These are phyloP conservation scores for Pecten maximus DNA, from an alignment of 2,888 invertebrate species.

Conservation along the genomic window DNA sequence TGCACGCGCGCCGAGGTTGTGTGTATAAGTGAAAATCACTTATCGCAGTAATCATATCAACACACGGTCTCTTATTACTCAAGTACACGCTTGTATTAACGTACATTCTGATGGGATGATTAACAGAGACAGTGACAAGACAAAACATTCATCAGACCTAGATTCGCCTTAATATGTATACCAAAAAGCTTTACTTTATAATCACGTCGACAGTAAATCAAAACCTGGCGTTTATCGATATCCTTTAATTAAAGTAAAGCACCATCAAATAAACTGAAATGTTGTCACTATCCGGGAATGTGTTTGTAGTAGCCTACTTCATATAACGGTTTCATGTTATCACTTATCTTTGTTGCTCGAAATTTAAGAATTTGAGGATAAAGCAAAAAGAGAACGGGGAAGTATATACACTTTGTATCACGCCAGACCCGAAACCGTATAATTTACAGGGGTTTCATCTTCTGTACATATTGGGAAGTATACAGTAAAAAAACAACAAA, in stretches of 20 bases:
- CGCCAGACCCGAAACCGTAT: too few relatives aligned
- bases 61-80: background rate
- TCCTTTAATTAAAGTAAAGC: background rate
- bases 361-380: too few relatives aligned
- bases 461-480: too few relatives aligned
- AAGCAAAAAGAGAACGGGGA: too few relatives aligned
- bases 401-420: too few relatives aligned
- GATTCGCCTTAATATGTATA: background rate
- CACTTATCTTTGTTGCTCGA: too few relatives aligned
- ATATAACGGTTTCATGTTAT: too few relatives aligned
- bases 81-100: background rate
- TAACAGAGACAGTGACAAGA: background rate
- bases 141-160: background rate
- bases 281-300: too few relatives aligned
- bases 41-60: background rate
- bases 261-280: too few relatives aligned
- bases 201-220: background rate
- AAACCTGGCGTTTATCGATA: background rate
- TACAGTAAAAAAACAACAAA: too few relatives aligned
- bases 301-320: too few relatives aligned
- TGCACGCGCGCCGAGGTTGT: background rate
- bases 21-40: background rate
- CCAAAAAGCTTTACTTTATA: background rate
- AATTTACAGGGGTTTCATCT: too few relatives aligned
- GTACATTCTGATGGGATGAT: background rate